Evolutionary conservation across 2,888 invertebrate species (phyloP), one percentile per base, ranked within the genome.

Genomic region (Lottia scabra): DNA sequence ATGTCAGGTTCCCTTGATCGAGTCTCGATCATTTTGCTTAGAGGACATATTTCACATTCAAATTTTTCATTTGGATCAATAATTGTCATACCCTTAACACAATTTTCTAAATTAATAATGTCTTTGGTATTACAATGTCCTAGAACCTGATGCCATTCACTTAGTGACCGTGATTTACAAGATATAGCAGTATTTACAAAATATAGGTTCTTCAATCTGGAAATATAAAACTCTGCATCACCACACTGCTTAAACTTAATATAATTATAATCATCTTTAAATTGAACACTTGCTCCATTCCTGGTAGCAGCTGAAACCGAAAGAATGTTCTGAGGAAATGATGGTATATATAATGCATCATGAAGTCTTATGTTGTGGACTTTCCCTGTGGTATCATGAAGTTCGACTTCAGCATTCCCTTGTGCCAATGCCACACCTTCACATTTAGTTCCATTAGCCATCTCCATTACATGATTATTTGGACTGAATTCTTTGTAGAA

Each of bases 221-320:
- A 12, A 56, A 56, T 56, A 19, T 56, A 19, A 4, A 56, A 56
- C 6, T 56, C 23, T n/a, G n/a, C 56, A 56, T 19, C 12, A 1
- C 23, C 56, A 56, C 23, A 19, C 56, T 56, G 10, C 12, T 19
- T 56, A 19, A 56, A 56, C n/a, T 56, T 19, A 8, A 56, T 19
- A 19, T 10, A n/a, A 43, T 23, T 27, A n/a, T 10, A 56, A 38
- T 27, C 44, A 8, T 6, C 27, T 15, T 68, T 26, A 43, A 78
- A 75, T 15, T 16, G 23, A 16, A 78, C 65, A 12, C 48, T 65
- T 23, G 73, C 73, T 16, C 77, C 77, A 38, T 65, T 62, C 15
- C 67, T 64, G 44, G 71, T 72, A 19, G 77, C 78, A 23, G 73
- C 77, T 67, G 71, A 62, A n/a, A 78, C 78, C 4, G 73, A 75